Percentiles rank a stretch among this genome's conserved stretches.
Conservation (phyloP, 2,797 vertebrate genomes). For the Eupleurogrammus muticus region DNA sequence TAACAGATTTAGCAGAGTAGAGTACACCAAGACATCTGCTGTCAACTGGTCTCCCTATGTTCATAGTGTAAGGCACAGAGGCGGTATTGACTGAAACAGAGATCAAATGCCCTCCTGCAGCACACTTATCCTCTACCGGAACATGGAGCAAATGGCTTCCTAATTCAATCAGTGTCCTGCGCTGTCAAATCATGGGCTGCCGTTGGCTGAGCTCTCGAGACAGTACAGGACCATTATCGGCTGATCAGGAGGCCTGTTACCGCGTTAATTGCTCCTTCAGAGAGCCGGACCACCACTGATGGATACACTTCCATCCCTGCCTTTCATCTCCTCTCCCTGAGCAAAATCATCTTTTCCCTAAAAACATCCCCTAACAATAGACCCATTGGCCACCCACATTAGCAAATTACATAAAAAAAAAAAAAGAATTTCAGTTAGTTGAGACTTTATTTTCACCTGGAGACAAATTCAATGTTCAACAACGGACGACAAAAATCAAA, state of each 20-base stretch:
- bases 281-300: slow-evolving; percentile 78
- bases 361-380: slow-evolving; percentile 23
- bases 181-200: slow-evolving; percentile 92
- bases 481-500: slow-evolving; percentile 31
- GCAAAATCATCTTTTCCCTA: slow-evolving; percentile 31
- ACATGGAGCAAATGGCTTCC: slow-evolving; percentile 91
- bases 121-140: slow-evolving; percentile 86
- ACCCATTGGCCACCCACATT: slow-evolving; percentile 6
- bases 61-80: slow-evolving; percentile 64
- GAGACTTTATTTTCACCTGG: slow-evolving; percentile 37
- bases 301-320: slow-evolving; percentile 65
- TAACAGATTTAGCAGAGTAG: slow-evolving; percentile 27
- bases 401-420: slow-evolving; percentile 1
- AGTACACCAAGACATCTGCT: slow-evolving; percentile 50
- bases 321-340: slow-evolving; percentile 48
- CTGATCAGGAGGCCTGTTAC: slow-evolving; percentile 89
- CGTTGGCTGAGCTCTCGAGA: slow-evolving; percentile 85
- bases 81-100: slow-evolving; percentile 77
- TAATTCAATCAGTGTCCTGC: slow-evolving; percentile 94
- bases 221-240: slow-evolving; percentile 89
- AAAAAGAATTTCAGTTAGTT: slow-evolving; percentile 8
- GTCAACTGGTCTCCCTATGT: slow-evolving; percentile 55
- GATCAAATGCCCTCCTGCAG: slow-evolving; percentile 82
- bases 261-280: slow-evolving; percentile 90
- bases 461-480: neutral